A percentile compares a stretch with the other conserved stretches of the same genome.
These are phyloP conservation scores for Paralichthys olivaceus DNA, from an alignment of 2,113 vertebrate species.

Conservation along the genomic window DNA sequence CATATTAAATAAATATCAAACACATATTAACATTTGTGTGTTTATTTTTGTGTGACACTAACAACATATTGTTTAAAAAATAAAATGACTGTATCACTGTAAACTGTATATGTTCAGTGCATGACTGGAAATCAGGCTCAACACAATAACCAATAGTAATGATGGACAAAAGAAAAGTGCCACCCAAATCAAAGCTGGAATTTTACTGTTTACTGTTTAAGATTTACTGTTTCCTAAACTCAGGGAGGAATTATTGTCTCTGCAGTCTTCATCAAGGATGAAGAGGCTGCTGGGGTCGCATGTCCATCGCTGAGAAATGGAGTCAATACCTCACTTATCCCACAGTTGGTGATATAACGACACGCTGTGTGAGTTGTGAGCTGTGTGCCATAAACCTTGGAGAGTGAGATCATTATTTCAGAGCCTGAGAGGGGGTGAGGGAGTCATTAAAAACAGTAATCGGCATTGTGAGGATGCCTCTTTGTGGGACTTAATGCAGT, in stretches of 20 bases:
- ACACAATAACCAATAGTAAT: too few relatives aligned
- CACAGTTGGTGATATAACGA: conserved; percentile 41
- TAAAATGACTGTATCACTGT: too few relatives aligned
- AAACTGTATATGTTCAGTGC: too few relatives aligned
- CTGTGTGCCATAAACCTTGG: conserved; percentile 22
- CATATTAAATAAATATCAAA: too few relatives aligned
- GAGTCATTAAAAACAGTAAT: conserved; percentile 56
- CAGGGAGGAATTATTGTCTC: neutral
- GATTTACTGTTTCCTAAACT: neutral
- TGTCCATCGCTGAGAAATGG: conserved; percentile 20
- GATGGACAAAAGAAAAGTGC: too few relatives aligned
- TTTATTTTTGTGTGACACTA: too few relatives aligned
- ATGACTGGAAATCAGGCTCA: too few relatives aligned
- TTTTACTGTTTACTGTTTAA: neutral
- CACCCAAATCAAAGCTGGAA: neutral
- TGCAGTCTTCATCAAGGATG: neutral
- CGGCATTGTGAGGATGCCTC: conserved; percentile 47
- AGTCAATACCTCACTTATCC: conserved; percentile 46
- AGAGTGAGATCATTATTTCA: conserved; percentile 63
- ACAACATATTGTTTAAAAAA: too few relatives aligned
- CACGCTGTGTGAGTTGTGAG: conserved; percentile 58
- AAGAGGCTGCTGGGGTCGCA: conserved; percentile 13
- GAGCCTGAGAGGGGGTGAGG: conserved; percentile 33
- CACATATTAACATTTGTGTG: too few relatives aligned
- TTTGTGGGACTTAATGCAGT: conserved; percentile 31